These are phyloP conservation scores for Stomatorhinus walkeri DNA, from an alignment of 2,797 vertebrate species.

Conservation along the genomic window DNA sequence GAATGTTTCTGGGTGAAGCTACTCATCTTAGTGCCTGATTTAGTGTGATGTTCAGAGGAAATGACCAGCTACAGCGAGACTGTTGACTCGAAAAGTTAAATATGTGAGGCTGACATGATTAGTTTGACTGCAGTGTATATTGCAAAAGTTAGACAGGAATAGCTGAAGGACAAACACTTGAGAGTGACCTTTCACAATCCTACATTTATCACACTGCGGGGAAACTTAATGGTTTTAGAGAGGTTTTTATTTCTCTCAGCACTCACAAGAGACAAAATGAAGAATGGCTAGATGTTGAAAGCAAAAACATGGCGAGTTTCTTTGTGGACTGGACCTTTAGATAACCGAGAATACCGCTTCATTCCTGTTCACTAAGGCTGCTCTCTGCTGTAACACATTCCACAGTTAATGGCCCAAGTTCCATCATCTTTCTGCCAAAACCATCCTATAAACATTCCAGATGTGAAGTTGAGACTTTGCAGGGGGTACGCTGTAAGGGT, in stretches of 20 bases:
- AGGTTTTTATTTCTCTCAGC: neutral
- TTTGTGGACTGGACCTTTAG: slow-evolving; percentile 14
- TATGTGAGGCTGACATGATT: neutral
- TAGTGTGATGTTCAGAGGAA: neutral
- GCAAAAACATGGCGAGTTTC: neutral
- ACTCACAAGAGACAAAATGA: neutral
- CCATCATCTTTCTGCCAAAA: slow-evolving; percentile 55
- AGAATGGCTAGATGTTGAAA: neutral
- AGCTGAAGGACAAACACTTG: neutral
- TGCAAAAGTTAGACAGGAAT: neutral
- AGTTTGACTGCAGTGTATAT: neutral
- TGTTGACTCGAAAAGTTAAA: neutral
- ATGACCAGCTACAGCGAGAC: neutral
- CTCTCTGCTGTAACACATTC: slow-evolving; percentile 59
- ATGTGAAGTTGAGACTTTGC: slow-evolving; percentile 49
- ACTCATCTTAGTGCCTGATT: neutral
- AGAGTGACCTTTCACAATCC: neutral
- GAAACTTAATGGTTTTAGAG: neutral
- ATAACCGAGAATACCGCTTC: slow-evolving; percentile 28
- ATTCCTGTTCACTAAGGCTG: slow-evolving; percentile 57
- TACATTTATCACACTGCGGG: neutral
- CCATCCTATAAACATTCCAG: slow-evolving; percentile 57
- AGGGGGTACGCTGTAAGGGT: slow-evolving; percentile 59
- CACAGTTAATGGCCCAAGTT: slow-evolving; percentile 50
- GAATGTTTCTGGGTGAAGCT: neutral